Evolutionary conservation across 2,113 vertebrate species (phyloP), one percentile per base, ranked within the genome.

Genomic region (Anser brachyrhynchus): DNA sequence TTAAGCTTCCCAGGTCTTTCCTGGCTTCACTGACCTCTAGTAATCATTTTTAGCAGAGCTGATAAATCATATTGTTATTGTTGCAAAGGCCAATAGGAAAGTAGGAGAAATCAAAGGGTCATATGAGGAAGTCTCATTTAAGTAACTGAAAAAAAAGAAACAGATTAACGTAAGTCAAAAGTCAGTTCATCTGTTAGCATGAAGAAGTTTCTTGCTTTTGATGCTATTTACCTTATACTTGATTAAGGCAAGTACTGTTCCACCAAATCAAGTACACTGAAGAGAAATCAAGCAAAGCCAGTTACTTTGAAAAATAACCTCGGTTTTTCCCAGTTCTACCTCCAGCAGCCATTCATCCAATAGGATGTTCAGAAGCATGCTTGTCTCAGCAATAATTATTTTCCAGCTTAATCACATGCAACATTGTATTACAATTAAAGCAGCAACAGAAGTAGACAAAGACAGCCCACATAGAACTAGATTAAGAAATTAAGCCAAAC

Each of bases 381-480:
- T n/a, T 39, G 52, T 37, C 44, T 33, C 43, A 91, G 44, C 62
- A 90, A 44, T 29, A 49, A 52, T 39, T 67, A 66, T 11, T 43
- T 73, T 83, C 57, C 35, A 39, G 5, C 18, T 87, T 90, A 85
- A 90, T 11, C 35, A 76, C 25, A 69, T 7, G 28, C 20, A 87
- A 26, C 33, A 76, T 11, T 4, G 35, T 11, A 76, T 3, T 70
- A 14, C 3, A 69, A 85, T 18, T 62, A 6, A 69, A 51, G 23
- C 6, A 49, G 25, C 26, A 78, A 65, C 16, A 79, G 6, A 90
- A 89, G 61, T 4, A 3, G 57, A 21, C 8, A 65, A 72, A 84
- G n/a, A 75, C 55, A 0, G 3, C 3, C 11, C 43, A 37, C 7
- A 6, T 13, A n/a, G 41, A 10, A 83, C 9, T 28, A 2, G 13